phyloP scores from a whole-genome alignment of 2,113 vertebrate species.

The Zosterops lateralis region DNA sequence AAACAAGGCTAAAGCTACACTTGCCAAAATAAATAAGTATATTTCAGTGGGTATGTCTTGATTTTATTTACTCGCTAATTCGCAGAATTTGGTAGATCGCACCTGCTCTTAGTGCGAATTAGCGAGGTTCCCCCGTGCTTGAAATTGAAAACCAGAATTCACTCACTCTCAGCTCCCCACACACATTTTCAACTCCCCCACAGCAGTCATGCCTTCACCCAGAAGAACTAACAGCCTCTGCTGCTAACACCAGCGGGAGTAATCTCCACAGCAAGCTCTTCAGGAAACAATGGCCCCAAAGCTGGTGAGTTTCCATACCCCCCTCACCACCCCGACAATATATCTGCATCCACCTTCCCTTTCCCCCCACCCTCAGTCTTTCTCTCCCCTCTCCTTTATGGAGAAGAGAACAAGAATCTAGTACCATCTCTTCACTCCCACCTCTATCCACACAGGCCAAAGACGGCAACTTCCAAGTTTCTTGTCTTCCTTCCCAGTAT shows the following conservation, averaged over 20 bases:
- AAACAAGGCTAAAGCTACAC: constrained; percentile 62
- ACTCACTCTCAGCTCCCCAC: constrained; percentile 51
- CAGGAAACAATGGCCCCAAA: not conserved
- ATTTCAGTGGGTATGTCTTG: constrained; percentile 39
- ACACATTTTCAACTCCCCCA: constrained; percentile 40
- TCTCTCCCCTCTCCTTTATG: constrained; percentile 4
- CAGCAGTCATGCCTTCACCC: constrained; percentile 46
- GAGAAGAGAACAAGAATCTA: not conserved
- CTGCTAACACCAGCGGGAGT: not conserved
- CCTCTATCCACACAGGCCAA: constrained; percentile 43
- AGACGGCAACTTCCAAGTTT: not conserved
- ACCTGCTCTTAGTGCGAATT: constrained; percentile 67
- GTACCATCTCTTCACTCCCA: constrained; percentile 41
- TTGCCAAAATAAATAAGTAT: constrained; percentile 38
- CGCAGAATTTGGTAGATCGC: constrained; percentile 60
- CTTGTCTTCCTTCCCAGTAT: not conserved
- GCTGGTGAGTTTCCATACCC: not conserved
- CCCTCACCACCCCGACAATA: not conserved
- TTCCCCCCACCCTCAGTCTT: constrained; percentile 1
- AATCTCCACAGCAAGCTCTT: not conserved
- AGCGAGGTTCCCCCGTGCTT: constrained; percentile 73
- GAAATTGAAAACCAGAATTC: constrained; percentile 57
- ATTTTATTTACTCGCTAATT: constrained; percentile 69
- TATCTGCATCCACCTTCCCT: constrained; percentile 14
- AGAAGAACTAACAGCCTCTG: constrained; percentile 23